Evolutionary conservation across 2,113 vertebrate genomes (phyloP), one percentile per base, ranked within the genome.

Genomic region (Poecilia latipinna): DNA sequence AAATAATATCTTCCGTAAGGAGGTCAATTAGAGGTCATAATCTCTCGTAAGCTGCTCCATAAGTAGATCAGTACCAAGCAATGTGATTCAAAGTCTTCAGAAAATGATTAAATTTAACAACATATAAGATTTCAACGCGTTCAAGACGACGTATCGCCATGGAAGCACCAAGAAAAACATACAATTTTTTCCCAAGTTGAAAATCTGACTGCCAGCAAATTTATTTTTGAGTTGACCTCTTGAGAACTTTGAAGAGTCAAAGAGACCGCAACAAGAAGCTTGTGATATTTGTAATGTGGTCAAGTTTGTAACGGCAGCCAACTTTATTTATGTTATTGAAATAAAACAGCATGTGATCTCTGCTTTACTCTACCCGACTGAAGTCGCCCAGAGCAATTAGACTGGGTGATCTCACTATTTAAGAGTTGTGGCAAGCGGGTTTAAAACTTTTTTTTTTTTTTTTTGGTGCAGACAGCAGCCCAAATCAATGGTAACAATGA

Each of bases 381-480:
- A 65, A 71, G 69, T 62, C 75, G 69, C 68, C 24, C 65, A 8
- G 13, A 63, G 68, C 70, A 78, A 83, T 70, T 86, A 85, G 77
- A 84, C 12, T 19, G 48, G 78, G 84, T 51, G 84, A 87, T 83
- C 22, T 11, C 24, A 35, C 3, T 4, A 22, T 57, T n/a, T 57
- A 57, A 57, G 22, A 48, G 44, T 48, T 48, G 13, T 19, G 44
- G 44, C 44, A 48, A 48, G 51, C n/a, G 51, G 51, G 51, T 57
- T 57, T 57, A 3, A n/a, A 57, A 57, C 51, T 57, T 19, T 24
- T 37, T 37, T 5, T 37, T 57, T 19, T 24, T 37, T 37, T 5
- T 37, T 11, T n/a, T n/a, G 69, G 70, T 62, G 26, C 74, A 32
- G 68, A 51, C 60, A 77, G 54, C 62, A 65, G 66, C 70, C 69